Base-by-base conservation (phyloP, 2,888 invertebrate genomes). In the Amblyjoppa fuscipennis region DNA sequence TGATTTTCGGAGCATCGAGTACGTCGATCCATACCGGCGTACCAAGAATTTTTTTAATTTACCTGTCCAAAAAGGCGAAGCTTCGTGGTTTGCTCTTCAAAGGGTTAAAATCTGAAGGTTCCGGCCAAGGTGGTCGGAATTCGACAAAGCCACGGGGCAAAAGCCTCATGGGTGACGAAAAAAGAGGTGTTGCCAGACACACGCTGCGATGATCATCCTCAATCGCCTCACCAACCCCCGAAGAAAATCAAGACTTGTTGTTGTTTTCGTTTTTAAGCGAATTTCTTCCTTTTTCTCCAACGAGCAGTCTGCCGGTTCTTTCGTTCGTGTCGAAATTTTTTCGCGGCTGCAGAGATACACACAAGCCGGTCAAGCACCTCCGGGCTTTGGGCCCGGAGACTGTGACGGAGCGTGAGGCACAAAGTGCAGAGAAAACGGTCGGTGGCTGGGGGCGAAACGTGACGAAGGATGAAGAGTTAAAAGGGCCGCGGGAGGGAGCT, bases 381-480 rank as follows among this genome's bases (percentile, higher is more conserved):
- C 70, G 28, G 28, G 45, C 56, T 64, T 34, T 53, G 31, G 70
- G 56, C 45, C 49, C 59, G n/a, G 34, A 31, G 61, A 28, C 13
- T 53, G 31, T 20, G 76, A 53, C 53, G 13, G 25, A 66, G 38
- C 66, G 9, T 31, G 25, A 41, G 76, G 53, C 76, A 77, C 76
- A 77, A 77, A 77, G 76, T 77, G 76, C 68, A 66, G 76, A 68
- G 76, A 77, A 77, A 77, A 53, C 28, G 75, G 7, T 51, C 11
- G n/a, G 68, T 41, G 68, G 34, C 56, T 31, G n/a, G 56, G 66
- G 31, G 80, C 77, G 25, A 66, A 80, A 28, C 64, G 80, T 49
- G 75, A 51, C 82, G 71, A 79, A 82, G 66, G 78, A 75, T 75
- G 69, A 75, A 79, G 69, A 56, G 78, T 78, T 75, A 49, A 85